Base-by-base conservation (phyloP, 2,113 vertebrate genomes). In the Saiga tatarica region DNA sequence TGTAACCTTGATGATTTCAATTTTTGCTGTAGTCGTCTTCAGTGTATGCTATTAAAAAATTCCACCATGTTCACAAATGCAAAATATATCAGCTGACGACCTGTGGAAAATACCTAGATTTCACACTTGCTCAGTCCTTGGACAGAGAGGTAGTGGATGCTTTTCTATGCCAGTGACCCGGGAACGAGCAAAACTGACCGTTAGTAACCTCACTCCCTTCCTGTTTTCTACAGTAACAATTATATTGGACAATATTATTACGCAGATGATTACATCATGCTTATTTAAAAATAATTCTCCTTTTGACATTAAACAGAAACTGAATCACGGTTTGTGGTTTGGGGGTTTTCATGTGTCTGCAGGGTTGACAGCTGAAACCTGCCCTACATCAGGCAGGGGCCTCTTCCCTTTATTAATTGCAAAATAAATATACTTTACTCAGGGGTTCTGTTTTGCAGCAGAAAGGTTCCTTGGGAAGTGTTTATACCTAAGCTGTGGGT, bases 161-260 rank as follows among this genome's bases (percentile, higher is more conserved):
- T 26, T 4, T 13, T 55, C 28, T 26, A 4, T 5, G 50, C 3
- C 23, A 15, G 28, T 47, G 14, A 45, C 50, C 64, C 10, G 3
- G n/a, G 45, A 81, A 39, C 15, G 45, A 82, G 53, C 12, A 78
- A 7, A 64, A 59, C 45, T 91, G 94, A 2, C 95, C 93, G 26
- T 2, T 14, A 95, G 95, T 97, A 95, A 97, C 95, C 96, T 52
- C 64, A 0, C 42, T 2, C 0, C 11, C 87, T 96, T 87, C 97
- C 94, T 79, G 91, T 84, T 90, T 53, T 71, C 47, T 39, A 28
- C 21, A 28, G 86, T 2, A 23, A 15, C 64, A 5, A 25, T 53
- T 12, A n/a, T 25, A 2, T 62, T 28, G 76, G 71, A 82, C 36
- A 88, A 87, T 13, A 6, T 14, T 7, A 2, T 74, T 33, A 60